A percentile compares a stretch with the other conserved stretches of the same genome.
Evolutionary conservation across 2,888 invertebrate species (phyloP).

Genomic region (Dyspetes luteomarginatus): DNA sequence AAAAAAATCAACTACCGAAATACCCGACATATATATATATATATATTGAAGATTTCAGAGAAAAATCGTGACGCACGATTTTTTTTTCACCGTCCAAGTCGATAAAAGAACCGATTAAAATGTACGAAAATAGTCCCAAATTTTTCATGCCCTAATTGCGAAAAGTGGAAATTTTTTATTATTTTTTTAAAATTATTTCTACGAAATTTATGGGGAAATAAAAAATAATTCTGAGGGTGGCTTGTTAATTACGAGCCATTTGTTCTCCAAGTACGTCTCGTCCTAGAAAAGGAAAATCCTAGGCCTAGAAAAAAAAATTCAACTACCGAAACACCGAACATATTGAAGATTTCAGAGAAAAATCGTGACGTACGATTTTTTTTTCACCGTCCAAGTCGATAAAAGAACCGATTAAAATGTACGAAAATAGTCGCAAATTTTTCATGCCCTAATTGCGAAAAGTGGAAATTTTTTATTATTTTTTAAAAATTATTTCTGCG

Average conservation of each 20-base stretch:
- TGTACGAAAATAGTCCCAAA: not conserved
- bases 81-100: not conserved
- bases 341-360: no score
- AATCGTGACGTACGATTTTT: no score
- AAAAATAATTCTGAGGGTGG: constrained; percentile 15
- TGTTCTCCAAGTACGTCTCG: constrained; percentile 36
- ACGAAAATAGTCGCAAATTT: not conserved
- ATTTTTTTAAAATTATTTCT: not conserved
- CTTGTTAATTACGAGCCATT: constrained; percentile 48
- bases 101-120: not conserved
- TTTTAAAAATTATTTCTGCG: not conserved
- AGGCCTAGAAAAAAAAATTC: no score
- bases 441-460: not conserved
- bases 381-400: not conserved
- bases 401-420: not conserved
- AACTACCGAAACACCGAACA: no score
- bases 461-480: not conserved
- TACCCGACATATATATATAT: no score
- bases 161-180: not conserved
- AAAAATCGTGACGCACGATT: no score
- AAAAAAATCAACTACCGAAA: no score
- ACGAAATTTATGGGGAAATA: not conserved
- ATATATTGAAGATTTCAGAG: no score
- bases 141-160: not conserved
- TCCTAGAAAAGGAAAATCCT: constrained; percentile 14